These are phyloP conservation scores for Ceraclea dissimilis DNA, from an alignment of 2,888 invertebrate species.

Conservation along the genomic window DNA sequence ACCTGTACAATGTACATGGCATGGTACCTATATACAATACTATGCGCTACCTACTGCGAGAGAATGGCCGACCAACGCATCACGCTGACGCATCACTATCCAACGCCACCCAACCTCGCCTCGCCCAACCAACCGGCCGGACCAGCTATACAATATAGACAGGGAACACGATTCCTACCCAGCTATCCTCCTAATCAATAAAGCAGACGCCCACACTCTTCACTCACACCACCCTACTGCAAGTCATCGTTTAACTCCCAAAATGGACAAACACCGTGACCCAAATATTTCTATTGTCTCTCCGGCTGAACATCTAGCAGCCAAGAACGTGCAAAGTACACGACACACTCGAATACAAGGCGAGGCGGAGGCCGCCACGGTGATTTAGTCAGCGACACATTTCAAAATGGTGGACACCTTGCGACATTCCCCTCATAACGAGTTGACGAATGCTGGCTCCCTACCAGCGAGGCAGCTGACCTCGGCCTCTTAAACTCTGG, in stretches of 20 bases:
- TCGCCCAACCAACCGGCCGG: slow-evolving; percentile 9
- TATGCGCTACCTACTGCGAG: not conserved
- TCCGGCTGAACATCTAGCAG: not conserved
- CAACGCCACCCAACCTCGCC: slow-evolving; percentile 7
- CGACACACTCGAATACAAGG: slow-evolving; percentile 1
- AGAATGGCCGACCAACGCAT: not conserved
- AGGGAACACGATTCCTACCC: not conserved
- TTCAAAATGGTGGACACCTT: slow-evolving; percentile 55
- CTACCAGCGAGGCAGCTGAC: slow-evolving; percentile 30
- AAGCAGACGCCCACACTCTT: slow-evolving; percentile 18
- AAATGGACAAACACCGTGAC: not conserved
- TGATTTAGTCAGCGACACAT: slow-evolving; percentile 26
- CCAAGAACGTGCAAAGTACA: not conserved
- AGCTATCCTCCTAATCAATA: slow-evolving; percentile 15
- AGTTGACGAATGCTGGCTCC: slow-evolving; percentile 45
- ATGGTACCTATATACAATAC: not conserved
- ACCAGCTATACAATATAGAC: not conserved
- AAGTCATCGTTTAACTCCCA: not conserved
- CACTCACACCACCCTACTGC: slow-evolving; percentile 12
- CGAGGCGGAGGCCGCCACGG: slow-evolving; percentile 11
- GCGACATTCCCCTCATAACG: slow-evolving; percentile 51
- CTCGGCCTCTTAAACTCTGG: slow-evolving; percentile 33
- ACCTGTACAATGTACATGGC: not conserved
- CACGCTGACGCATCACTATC: slow-evolving; percentile 34
- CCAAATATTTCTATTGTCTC: slow-evolving; percentile 2